Evolutionary conservation across 2,888 invertebrate species (phyloP), one percentile per base, ranked within the genome.

Genomic region (Cheiracanthium punctorium): DNA sequence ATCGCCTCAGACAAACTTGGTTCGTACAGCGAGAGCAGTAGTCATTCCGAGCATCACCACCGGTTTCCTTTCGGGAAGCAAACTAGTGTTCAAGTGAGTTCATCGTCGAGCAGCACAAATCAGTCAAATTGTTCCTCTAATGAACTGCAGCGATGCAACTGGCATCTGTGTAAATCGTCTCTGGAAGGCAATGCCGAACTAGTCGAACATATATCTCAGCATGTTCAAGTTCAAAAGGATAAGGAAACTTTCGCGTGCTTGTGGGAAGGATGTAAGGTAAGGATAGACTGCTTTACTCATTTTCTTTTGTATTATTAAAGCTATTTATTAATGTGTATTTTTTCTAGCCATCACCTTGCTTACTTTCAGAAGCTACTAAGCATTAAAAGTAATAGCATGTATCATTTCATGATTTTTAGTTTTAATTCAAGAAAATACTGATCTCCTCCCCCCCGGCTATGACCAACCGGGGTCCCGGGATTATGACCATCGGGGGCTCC

Each of bases 181-280:
- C 77, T 91, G 52, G 90, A 89, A 69, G 87, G 87, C 32, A 89
- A 89, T 24, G 88, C 87, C 37, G 89, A 90, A 67, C 87, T 90
- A 43, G 89, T 89, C 37, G 90, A 90, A 71, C 90, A 90, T 67
- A 92, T 90, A 88, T 88, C 89, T 71, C 88, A 88, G 43, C 91
- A 91, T 88, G 91, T 91, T 65, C 90, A 91, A 75, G 88, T 90
- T n/a, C 98, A 98, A 93, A 95, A 94, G 24, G 90, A 90, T 82
- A 94, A 94, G 89, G 95, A 96, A 91, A 96, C 95, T 91, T 97
- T 96, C 92, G 95, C 96, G 73, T 98, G 98, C 91, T 94, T 96
- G 80, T 98, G 98, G 98, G 94, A 95, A 90, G 96, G 96, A 74
- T 98, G 98, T 93, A 98, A 98, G 92, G 88, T 88, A 81, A 64